phyloP scores from a whole-genome alignment of 2,888 invertebrate species.

The Rugalucina vietnamica region DNA sequence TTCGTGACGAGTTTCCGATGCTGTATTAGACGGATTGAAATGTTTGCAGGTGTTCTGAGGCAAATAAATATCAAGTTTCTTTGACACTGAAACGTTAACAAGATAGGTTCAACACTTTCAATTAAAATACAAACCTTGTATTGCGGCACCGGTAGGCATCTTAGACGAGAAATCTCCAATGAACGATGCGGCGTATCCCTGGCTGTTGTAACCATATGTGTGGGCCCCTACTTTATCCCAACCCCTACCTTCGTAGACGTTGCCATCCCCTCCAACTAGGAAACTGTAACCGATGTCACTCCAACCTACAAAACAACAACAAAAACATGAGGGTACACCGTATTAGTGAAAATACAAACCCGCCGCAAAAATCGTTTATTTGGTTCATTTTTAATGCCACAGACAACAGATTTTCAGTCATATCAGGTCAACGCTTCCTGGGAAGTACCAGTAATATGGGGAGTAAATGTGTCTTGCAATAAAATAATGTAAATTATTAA shows the following conservation, averaged over 20 bases:
- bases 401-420: not conserved
- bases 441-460: not conserved
- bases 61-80: too few species aligned
- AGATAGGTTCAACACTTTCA: not conserved
- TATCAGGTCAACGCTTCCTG: not conserved
- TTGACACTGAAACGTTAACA: not conserved
- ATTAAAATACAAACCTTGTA: slow-evolving; percentile 43
- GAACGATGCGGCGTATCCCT: slow-evolving; percentile 72
- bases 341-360: too few species aligned
- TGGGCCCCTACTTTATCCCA: slow-evolving; percentile 91
- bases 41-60: too few species aligned
- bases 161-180: slow-evolving; percentile 74
- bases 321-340: too few species aligned
- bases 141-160: slow-evolving; percentile 67
- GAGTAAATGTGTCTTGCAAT: too few species aligned
- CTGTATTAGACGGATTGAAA: too few species aligned
- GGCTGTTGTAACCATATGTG: slow-evolving; percentile 87
- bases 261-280: slow-evolving; percentile 80
- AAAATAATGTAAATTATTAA: too few species aligned
- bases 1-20: too few species aligned
- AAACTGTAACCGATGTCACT: slow-evolving; percentile 86
- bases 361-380: not conserved
- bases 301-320: slow-evolving; percentile 65
- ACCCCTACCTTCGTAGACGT: slow-evolving; percentile 90
- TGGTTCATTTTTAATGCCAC: not conserved